Base-by-base conservation (phyloP, 2,888 invertebrate genomes). In the Labia minor region DNA sequence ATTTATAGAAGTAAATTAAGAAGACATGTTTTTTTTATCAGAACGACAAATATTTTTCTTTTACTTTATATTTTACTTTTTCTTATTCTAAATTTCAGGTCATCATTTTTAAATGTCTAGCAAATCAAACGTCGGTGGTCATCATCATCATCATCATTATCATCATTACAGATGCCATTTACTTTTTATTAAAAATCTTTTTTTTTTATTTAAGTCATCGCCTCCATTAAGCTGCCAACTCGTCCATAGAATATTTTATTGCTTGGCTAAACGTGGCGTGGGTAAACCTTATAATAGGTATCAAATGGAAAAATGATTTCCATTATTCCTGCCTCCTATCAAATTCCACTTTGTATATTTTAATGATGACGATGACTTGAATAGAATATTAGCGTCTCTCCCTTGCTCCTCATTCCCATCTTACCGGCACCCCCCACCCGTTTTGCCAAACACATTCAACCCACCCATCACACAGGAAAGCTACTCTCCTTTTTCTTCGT, bases 141-240 rank as follows among this genome's bases (percentile, higher is more conserved):
- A 16, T 49, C 49, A 49, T 11, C 16, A 16, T 49, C 6, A 33
- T 33, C 6, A 33, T 33, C 6, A 11, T 33, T 11, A 33, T 33
- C 33, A 33, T 33, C 33, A 33, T 33, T 49, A 49, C 16, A 49
- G 49, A 49, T 49, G 49, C 49, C 49, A 49, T 49, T 49, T 49
- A 49, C 49, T 49, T 49, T 33, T 33, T 8, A 8, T 33, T n/a
- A n/a, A n/a, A 33, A 33, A 33, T 33, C 11, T 33, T 33, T 33
- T 33, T 33, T 33, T 33, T 33, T 49, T 49, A n/a, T 49, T 49
- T 11, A 49, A 49, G 49, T 49, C 49, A 49, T 49, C 49, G 49
- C 49, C 49, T 49, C 49, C 49, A 49, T 49, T 49, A 49, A 49
- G 49, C 49, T 49, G 49, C 49, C 49, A 49, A 49, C 49, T 49